Evolutionary conservation across 2,888 invertebrate genomes (phyloP), one percentile per base, ranked within the genome.

Genomic region (Diachrysia chrysitis): DNA sequence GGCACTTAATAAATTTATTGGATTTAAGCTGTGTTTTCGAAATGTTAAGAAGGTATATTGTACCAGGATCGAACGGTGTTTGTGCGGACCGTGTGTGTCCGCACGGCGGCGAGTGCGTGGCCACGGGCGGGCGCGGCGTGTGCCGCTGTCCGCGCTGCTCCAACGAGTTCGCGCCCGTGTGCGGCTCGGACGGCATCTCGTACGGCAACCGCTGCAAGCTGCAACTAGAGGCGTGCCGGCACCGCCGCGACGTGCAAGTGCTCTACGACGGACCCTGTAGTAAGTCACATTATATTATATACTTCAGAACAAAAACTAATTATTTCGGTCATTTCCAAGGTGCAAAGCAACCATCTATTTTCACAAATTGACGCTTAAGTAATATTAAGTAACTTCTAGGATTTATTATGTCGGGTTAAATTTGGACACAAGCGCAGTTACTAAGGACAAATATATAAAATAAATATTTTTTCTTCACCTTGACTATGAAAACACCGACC

Each of bases 71-170:
- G 46, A 96, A 96, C 86, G 97, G 97, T 32, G 96, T 97, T 32
- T 97, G 97, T 89, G 96, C 96, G 48, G 96, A 96, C 37, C 96
- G 97, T 69, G 96, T 95, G 83, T 99, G 98, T 89, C 97, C 97
- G 76, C 97, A 96, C 90, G 98, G 98, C 67, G 97, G 98, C 67
- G 95, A 94, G 86, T 95, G 95, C 77, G 90, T 94, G n/a, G 89
- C 97, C 78, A 96, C 96, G 71, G 97, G 98, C 62, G 97, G 97
- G 16, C 95, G 96, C 64, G 97, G 98, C 48, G 96, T 96, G 76
- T 99, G 99, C 91, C 97, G 97, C 83, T 99, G 99, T 91, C 98
- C 98, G 51, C 96, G 96, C 59, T 98, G 98, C 90, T 97, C 98
- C 64, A 97, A 97, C 81, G 98, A 98, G 94, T 98, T 98, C 91